Percentiles rank a stretch among this genome's conserved stretches.
phyloP scores from a whole-genome alignment of 2,113 vertebrate genomes.

The Neodontobutis hainanensis region DNA sequence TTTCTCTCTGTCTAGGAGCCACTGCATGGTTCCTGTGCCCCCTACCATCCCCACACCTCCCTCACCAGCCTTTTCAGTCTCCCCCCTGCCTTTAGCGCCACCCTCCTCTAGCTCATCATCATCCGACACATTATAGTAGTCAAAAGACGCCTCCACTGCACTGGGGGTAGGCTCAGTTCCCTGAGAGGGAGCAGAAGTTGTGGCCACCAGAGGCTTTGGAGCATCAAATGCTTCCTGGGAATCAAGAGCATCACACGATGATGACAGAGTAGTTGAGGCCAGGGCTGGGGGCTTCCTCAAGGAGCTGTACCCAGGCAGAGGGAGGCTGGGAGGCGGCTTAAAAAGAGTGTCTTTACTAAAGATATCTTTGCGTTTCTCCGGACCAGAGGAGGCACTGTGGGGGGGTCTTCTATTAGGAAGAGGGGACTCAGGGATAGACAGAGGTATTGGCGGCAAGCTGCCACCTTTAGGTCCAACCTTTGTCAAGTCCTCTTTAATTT shows the following conservation, averaged over 20 bases:
- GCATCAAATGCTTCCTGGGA: constrained; percentile 88
- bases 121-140: constrained; percentile 97
- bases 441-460: constrained; percentile 70
- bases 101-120: constrained; percentile 93
- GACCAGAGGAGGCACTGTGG: constrained; percentile 82
- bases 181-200: constrained; percentile 74
- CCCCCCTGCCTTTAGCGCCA: constrained; percentile 81
- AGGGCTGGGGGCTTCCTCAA: constrained; percentile 87
- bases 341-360: constrained; percentile 96
- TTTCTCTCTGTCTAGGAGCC: constrained; percentile 94
- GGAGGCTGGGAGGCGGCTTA: constrained; percentile 87
- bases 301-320: constrained; percentile 85
- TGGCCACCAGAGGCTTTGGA: constrained; percentile 80
- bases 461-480: constrained; percentile 67
- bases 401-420: constrained; percentile 84
- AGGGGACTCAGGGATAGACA: constrained; percentile 75
- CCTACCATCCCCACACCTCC: constrained; percentile 81
- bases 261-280: constrained; percentile 69
- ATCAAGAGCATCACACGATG: constrained; percentile 84
- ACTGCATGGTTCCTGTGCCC: constrained; percentile 92
- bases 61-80: constrained; percentile 75
- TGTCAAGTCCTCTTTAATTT: constrained; percentile 88
- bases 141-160: constrained; percentile 89
- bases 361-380: constrained; percentile 94
- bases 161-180: constrained; percentile 78